Evolutionary conservation across 2,113 vertebrate genomes (phyloP).

Genomic region (Callithrix jacchus): DNA sequence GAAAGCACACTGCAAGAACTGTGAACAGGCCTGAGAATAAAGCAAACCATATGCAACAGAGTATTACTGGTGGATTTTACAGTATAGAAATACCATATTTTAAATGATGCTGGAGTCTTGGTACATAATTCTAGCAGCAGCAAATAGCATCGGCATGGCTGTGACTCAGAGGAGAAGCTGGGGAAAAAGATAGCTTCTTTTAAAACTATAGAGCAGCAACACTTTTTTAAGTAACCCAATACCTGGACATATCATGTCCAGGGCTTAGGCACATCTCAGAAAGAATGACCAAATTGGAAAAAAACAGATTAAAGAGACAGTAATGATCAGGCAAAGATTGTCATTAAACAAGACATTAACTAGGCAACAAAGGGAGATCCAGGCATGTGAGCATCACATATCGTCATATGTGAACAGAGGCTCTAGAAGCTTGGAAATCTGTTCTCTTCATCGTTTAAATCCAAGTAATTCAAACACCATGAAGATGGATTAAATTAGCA

Average conservation of each 20-base stretch:
- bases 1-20: not conserved
- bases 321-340: not conserved
- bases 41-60: not conserved
- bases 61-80: not conserved
- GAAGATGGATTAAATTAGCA: not conserved
- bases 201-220: not conserved
- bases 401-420: not conserved
- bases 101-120: not conserved
- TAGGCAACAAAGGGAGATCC: not conserved
- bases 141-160: too few species aligned
- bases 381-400: not conserved
- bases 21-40: not conserved
- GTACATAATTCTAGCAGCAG: not conserved
- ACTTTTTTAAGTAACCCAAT: not conserved
- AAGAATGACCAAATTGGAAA: not conserved
- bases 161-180: not conserved
- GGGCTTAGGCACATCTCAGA: not conserved
- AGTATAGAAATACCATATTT: not conserved
- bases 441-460: not conserved
- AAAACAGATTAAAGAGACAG: not conserved
- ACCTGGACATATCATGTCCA: not conserved
- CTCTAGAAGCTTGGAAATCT: not conserved
- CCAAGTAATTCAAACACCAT: not conserved
- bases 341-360: not conserved
- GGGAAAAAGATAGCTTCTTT: not conserved